Conservation (phyloP, 2,113 vertebrate genomes). For the Chaetura pelagica region DNA sequence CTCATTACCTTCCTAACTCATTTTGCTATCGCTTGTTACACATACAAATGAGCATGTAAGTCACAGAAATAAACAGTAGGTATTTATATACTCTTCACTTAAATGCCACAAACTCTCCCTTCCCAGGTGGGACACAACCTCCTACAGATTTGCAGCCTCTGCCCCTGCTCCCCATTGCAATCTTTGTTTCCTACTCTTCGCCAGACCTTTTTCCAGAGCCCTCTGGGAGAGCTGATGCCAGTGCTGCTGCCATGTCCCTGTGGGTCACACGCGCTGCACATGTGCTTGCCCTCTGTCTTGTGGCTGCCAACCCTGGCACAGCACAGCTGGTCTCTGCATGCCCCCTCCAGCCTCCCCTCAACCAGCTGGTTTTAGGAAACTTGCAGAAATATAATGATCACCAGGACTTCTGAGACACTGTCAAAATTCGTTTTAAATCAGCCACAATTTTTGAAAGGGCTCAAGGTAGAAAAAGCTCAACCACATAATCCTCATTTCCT, state of each 20-base stretch:
- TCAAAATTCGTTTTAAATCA: neutral
- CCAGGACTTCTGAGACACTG: neutral
- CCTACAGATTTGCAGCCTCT: neutral
- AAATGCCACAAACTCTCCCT: neutral
- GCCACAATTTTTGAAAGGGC: neutral
- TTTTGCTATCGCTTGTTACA: neutral
- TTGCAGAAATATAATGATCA: neutral
- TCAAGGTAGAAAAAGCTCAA: neutral
- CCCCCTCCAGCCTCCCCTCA: neutral
- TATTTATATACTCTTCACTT: neutral
- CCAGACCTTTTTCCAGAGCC: neutral
- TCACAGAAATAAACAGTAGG: neutral
- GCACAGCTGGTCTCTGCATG: fast-evolving
- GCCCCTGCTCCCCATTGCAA: neutral
- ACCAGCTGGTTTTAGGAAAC: neutral
- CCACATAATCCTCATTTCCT: neutral
- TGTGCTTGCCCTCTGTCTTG: fast-evolving
- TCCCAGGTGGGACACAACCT: neutral
- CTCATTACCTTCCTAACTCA: neutral
- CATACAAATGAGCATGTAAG: neutral
- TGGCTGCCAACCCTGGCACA: neutral
- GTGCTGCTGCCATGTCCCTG: neutral
- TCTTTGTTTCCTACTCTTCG: neutral
- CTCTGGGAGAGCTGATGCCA: neutral
- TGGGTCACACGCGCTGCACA: fast-evolving